Evolutionary conservation across 2,113 vertebrate genomes (phyloP), one percentile per base, ranked within the genome.

Genomic region (Lycaon pictus): DNA sequence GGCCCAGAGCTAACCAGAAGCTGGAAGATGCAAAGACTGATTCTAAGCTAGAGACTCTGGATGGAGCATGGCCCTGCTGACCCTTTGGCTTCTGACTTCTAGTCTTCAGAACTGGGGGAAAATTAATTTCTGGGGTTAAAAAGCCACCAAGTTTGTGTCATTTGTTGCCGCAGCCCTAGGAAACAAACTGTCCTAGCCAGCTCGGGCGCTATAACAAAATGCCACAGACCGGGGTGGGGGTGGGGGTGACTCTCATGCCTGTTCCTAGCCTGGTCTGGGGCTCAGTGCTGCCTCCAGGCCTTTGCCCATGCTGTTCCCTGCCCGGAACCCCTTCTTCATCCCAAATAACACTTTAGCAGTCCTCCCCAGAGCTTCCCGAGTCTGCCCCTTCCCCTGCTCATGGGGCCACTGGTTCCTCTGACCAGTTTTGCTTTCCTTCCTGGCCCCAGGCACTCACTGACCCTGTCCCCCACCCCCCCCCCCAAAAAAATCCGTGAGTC

Each of bases 341-440:
- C 23, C 55, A 10, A 48, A 12, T 0, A 0, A 71, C 20, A 7
- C 35, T 60, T 63, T 5, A 55, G 35, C n/a, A 20, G 17, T 29
- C 43, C 51, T 51, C 22, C 25, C 29, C 11, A 11, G 62, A 77
- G 27, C 60, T 43, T 79, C 51, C 58, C 2, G 8, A 11, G 11
- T 20, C 51, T 63, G 17, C 58, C 27, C 32, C 25, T 7, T 27
- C 53, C 58, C 16, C 51, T 60, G 76, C 16, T 56, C 22, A 7
- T 11, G 72, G 37, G 6, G 32, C 10, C 60, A 35, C 12, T 25
- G 56, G 19, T n/a, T 20, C 43, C 48, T 72, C 35, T 29, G 19
- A 69, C 82, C 37, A n/a, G 10, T 48, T 32, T 67, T 62, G 43
- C 56, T 63, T 84, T 88, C 12, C 11, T 27, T 23, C 72, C 79